Evolutionary conservation across 1,140 invertebrate genomes (phyloP), one percentile per base, ranked within the genome.

Genomic region (Oryzaephilus surinamensis): DNA sequence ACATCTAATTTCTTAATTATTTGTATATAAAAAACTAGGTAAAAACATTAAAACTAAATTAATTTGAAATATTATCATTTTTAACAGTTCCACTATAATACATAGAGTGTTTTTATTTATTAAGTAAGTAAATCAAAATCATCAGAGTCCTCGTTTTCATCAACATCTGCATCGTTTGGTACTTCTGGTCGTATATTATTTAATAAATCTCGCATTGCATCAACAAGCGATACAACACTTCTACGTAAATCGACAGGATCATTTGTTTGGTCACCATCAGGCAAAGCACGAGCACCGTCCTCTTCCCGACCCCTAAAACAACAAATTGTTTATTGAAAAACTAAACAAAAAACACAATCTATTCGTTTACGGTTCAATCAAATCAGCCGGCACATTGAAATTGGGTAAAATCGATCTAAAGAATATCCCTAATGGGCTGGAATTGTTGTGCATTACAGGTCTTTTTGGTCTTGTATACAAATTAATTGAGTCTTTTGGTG

Each of bases 401-500:
- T 70, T 72, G 0, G 78, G 79, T 41, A 81, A 54, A 1, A 82
- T 46, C 0, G 78, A 80, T 27, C 75, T 69, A 44, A 81, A 77
- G 55, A 82, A 78, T 45, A 74, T 69, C 0, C 66, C 66, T 16
- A 79, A 54, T n/a, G 59, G 52, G 48, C 56, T 64, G 4, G 57
- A 42, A 35, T 59, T 55, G 21, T 36, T 48, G 1, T 52, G 46
- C 32, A 57, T 49, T 7, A 59, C 57, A 19, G 60, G 57, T 45
- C 65, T 59, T 40, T 57, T 58, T 8, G 74, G 70, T 48, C 71
- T 63, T 32, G 61, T 65, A 58, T 90, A 91, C 31, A 79, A 71
- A 52, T 81, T 72, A 16, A 88, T 74, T 1, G 80, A 76, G 60
- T 90, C 81, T 16, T 57, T 43, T 5, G 87, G 87, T 6, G 86